Conservation (phyloP, 1,140 invertebrate genomes). For the Coptotermes formosanus region DNA sequence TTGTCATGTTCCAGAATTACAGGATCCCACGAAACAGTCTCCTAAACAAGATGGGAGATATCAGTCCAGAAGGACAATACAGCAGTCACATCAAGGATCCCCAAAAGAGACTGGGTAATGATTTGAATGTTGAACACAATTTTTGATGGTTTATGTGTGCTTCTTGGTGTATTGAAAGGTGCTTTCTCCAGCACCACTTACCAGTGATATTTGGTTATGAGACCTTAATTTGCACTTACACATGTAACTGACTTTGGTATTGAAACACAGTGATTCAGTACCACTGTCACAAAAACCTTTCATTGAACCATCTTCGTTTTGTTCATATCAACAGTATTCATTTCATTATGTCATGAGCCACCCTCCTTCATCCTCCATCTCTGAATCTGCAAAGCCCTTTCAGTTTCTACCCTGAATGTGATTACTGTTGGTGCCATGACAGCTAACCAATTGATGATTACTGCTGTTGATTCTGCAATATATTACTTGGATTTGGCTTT, state of each 20-base stretch:
- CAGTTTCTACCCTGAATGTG: neutral
- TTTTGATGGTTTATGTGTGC: neutral
- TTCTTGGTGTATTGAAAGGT: neutral
- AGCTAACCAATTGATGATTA: neutral
- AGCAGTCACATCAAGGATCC: constrained; percentile 73
- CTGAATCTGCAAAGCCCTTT: neutral
- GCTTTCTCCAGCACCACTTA: neutral
- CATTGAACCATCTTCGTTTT: neutral
- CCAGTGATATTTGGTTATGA: no score
- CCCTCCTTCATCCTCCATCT: neutral
- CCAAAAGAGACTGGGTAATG: constrained; percentile 66
- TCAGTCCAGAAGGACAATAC: constrained; percentile 61
- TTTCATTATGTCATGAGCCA: no score
- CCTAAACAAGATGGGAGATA: constrained; percentile 63
- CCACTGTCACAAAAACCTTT: neutral
- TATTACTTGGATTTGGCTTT: constrained; percentile 1
- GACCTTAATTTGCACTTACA: no score
- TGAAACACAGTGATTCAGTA: no score
- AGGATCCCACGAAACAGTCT: constrained; percentile 59
- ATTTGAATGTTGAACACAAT: neutral
- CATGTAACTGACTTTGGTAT: no score
- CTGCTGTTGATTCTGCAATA: neutral
- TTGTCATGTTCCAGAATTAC: constrained; percentile 61
- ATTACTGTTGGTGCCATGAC: neutral
- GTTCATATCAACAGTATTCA: neutral